Base-by-base conservation (phyloP, 2,797 vertebrate species). In the Hyperoplus lanceolatus region DNA sequence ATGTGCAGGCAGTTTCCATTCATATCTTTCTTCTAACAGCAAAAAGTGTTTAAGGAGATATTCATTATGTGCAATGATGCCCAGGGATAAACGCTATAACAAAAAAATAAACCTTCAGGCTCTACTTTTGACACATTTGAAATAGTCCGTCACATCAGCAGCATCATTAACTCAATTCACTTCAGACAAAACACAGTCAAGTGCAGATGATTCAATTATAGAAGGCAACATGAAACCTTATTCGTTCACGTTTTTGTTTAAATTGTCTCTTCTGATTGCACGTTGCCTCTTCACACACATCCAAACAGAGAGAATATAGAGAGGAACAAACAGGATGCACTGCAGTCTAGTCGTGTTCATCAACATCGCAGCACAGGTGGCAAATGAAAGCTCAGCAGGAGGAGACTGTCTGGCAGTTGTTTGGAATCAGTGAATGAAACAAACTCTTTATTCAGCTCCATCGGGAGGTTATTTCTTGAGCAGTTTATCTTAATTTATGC, bases 321-420 rank as follows among this genome's bases (percentile, higher is more conserved):
- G 57, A 57, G 42, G 61, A 77, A 63, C 55, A 68, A 68, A 64
- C 65, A 77, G 73, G 77, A 86, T 68, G 67, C 48, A 14, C 48
- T 38, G 68, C 63, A 61, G 71, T 49, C 69, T 72, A 57, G 10
- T 81, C 41, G 3, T 62, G 29, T 39, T 75, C 73, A 54, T 76
- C 64, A 42, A 51, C 66, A 64, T 77, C 5, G 4, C 54, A 51
- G 59, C 50, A 56, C 73, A 81, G 66, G 78, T 76, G 73, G 70
- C 53, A 50, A 67, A 81, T 73, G 45, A 80, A 81, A 73, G 63
- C 68, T 10, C 39, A 21, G 13, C 76, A 21, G 46, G 72, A 66
- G 59, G 50, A 77, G 36, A 29, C 57, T 16, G 45, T n/a, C 49
- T 53, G 29, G 57, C 36, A 29, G 50, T 68, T 50, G 18, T 81